These are phyloP conservation scores for Xyliphius kryptos DNA, from an alignment of 2,113 vertebrate genomes.

Conservation along the genomic window DNA sequence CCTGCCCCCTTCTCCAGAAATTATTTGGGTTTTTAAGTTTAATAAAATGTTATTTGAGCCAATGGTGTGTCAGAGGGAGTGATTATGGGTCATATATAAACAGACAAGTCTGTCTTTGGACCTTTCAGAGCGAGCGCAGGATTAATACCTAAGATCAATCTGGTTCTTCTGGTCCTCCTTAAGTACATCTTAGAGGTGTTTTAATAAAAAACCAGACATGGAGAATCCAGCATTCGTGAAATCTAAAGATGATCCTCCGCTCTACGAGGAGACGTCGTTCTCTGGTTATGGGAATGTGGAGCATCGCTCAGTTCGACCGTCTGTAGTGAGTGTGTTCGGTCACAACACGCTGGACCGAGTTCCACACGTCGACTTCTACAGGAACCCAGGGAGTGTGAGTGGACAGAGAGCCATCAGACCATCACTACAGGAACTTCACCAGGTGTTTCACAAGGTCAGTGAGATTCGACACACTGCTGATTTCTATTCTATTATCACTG, in stretches of 20 bases:
- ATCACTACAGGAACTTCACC: slow-evolving; percentile 89
- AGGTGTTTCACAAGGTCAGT: slow-evolving; percentile 84
- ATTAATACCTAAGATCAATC: too few relatives aligned
- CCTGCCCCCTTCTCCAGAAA: slow-evolving; percentile 49
- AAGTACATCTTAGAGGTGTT: too few relatives aligned
- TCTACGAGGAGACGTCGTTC: slow-evolving; percentile 80
- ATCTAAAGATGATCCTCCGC: slow-evolving; percentile 69
- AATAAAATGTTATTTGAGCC: slow-evolving; percentile 51
- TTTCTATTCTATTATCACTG: too few relatives aligned
- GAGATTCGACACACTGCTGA: too few relatives aligned
- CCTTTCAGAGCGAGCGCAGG: too few relatives aligned
- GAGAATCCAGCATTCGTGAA: slow-evolving; percentile 56
- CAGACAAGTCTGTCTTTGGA: too few relatives aligned
- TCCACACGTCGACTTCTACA: slow-evolving; percentile 90
- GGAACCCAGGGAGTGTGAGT: slow-evolving; percentile 85
- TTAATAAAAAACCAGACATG: too few relatives aligned
- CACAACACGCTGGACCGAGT: slow-evolving; percentile 88
- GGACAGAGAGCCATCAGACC: slow-evolving; percentile 79
- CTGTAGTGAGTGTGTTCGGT: slow-evolving; percentile 82
- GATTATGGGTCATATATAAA: slow-evolving; percentile 54
- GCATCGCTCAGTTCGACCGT: slow-evolving; percentile 65
- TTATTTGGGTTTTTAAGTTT: slow-evolving; percentile 40
- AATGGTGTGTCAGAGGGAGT: slow-evolving; percentile 49
- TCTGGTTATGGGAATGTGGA: slow-evolving; percentile 61
- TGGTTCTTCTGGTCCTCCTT: too few relatives aligned